Base-by-base conservation (phyloP, 1,140 invertebrate genomes). In the Lepidurus couesii region DNA sequence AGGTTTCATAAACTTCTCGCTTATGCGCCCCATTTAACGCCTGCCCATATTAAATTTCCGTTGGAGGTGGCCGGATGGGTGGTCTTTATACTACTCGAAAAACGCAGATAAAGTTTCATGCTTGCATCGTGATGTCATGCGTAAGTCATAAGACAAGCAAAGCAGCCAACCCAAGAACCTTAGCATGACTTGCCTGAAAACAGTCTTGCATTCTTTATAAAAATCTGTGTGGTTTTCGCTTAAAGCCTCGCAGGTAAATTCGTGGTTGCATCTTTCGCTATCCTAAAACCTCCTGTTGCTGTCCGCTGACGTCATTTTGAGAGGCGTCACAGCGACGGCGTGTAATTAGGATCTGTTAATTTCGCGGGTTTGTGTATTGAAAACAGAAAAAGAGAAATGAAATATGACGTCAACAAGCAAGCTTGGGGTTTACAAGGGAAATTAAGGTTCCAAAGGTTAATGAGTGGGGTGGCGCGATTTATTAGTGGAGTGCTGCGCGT, bases 391-490 rank as follows among this genome's bases (percentile, higher is more conserved):
- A 65, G 53, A 21, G 13, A 21, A 7, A 65, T 21, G 53, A 9
- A 65, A 65, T 2, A 34, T 34, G 34, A 34, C 34, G 34, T 34
- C 34, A 34, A 4, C 34, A 34, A 2, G 34, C 34, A 34, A 34
- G 34, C 34, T 34, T 34, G 3, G 34, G 34, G 34, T 34, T 34
- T 34, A 34, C 34, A 34, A 65, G 53, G 53, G 53, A 13, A 75
- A n/a, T n/a, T n/a, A n/a, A 42, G 9, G 44, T 75, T 75, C 75
- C 9, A 75, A 75, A 75, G 8, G 75, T 42, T 45, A 43, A 26
- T 26, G 75, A 76, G 44, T 16, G 34, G 42, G 24, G 47, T 44
- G 43, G 9, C 1, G 24, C 45, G 44, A 26, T 24, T 43, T 16
- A 47, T 76, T n/a, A 75, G 24, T 13, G 1, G n/a, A 45, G 16